These are phyloP conservation scores for Siphamia tubifer DNA, from an alignment of 2,113 vertebrate species.

Conservation along the genomic window DNA sequence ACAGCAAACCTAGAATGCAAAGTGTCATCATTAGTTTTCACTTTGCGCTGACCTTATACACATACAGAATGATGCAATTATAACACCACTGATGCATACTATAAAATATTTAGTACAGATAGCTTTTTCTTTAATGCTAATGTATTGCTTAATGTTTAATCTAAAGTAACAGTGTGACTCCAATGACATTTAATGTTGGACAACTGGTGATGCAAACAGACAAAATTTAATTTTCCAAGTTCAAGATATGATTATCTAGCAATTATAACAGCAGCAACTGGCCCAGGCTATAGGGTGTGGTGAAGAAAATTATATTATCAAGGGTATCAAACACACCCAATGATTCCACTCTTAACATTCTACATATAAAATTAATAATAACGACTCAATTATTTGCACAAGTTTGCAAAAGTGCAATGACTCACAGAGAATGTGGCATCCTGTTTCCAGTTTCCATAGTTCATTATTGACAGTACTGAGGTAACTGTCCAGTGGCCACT, in stretches of 20 bases:
- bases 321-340: neutral
- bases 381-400: neutral
- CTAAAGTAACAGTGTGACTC: too few species aligned
- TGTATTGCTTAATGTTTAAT: too few species aligned
- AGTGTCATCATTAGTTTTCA: neutral
- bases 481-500: conserved; percentile 21
- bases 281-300: neutral
- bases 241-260: conserved; percentile 7
- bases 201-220: conserved; percentile 5
- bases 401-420: too few species aligned
- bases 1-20: neutral
- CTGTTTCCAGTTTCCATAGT: neutral
- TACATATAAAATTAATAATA: neutral
- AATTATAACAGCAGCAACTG: conserved; percentile 5
- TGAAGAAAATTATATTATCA: neutral
- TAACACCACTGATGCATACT: neutral
- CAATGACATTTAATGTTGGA: neutral
- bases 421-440: neutral
- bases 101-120: too few species aligned
- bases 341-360: too few species aligned
- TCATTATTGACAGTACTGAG: neutral
- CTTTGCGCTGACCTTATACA: neutral
- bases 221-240: conserved; percentile 18
- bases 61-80: neutral
- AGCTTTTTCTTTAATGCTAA: too few species aligned